phyloP scores from a whole-genome alignment of 2,888 invertebrate genomes.

The Phania funesta region DNA sequence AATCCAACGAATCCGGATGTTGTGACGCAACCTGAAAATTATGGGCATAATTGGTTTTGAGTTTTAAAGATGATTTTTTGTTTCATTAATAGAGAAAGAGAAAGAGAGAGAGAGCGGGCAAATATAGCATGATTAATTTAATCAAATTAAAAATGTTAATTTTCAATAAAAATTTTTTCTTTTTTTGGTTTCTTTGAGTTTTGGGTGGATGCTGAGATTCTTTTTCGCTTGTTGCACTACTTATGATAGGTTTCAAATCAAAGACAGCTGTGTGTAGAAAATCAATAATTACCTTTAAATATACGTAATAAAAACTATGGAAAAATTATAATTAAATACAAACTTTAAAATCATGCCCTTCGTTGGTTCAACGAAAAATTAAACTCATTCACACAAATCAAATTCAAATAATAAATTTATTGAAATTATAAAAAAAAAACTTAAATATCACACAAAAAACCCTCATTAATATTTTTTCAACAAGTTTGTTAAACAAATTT shows the following conservation, averaged over 20 bases:
- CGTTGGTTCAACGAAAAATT: conserved; percentile 31
- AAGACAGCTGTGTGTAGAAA: background rate
- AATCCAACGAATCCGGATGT: conserved; percentile 73
- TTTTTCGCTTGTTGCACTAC: background rate
- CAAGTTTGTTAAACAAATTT: conserved; percentile 61
- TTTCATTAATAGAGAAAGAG: background rate
- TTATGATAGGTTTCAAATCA: conserved; percentile 5
- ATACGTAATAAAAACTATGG: background rate
- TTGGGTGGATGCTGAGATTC: background rate
- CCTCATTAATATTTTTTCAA: conserved; percentile 43
- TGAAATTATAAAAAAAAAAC: conserved; percentile 53
- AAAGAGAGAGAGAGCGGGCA: conserved; percentile 26
- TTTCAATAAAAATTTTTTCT: background rate
- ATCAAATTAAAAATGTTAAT: background rate
- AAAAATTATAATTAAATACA: conserved; percentile 56
- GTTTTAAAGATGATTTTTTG: conserved; percentile 52
- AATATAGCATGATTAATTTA: conserved; percentile 46
- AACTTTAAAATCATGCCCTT: conserved; percentile 63
- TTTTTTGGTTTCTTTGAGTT: background rate
- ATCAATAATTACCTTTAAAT: conserved; percentile 1
- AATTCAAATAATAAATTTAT: conserved; percentile 52
- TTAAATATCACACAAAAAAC: conserved; percentile 67
- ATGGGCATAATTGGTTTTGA: conserved; percentile 66
- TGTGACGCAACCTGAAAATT: conserved; percentile 71
- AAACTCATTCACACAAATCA: conserved; percentile 56